Evolutionary conservation across 2,113 vertebrate genomes (phyloP).

Genomic region (Enhydra lutris): DNA sequence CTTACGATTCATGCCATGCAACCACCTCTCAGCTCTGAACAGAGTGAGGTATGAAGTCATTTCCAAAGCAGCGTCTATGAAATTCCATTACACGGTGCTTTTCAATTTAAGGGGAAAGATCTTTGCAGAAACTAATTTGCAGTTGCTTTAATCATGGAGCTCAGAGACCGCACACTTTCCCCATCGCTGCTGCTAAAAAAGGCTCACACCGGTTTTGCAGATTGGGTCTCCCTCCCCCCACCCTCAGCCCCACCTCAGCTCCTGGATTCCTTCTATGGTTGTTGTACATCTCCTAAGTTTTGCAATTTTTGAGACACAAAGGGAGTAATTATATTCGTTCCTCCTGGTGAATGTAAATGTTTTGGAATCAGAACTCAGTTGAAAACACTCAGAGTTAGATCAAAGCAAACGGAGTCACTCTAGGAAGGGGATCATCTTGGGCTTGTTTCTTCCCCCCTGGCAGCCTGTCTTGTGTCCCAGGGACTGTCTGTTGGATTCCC

Average conservation of each 20-base stretch:
- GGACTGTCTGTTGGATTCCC: neutral
- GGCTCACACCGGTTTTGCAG: slow-evolving; percentile 59
- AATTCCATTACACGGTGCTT: slow-evolving; percentile 70
- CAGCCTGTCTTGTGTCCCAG: neutral
- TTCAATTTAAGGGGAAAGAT: slow-evolving; percentile 73
- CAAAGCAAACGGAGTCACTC: neutral
- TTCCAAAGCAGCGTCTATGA: slow-evolving; percentile 57
- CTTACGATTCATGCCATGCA: slow-evolving; percentile 25
- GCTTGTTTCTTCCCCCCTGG: neutral
- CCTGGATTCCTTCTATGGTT: slow-evolving; percentile 34
- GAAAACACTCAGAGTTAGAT: neutral
- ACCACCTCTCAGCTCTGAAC: slow-evolving; percentile 38
- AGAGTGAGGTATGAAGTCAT: slow-evolving; percentile 55
- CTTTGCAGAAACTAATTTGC: slow-evolving; percentile 76
- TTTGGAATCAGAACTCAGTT: slow-evolving; percentile 30
- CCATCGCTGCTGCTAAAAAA: slow-evolving; percentile 34
- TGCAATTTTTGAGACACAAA: slow-evolving; percentile 28
- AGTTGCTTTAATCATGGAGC: slow-evolving; percentile 67
- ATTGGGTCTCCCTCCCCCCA: neutral
- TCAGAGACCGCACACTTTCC: slow-evolving; percentile 26
- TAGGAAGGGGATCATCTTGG: neutral
- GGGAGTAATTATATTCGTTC: slow-evolving; percentile 24
- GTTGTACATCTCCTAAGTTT: slow-evolving; percentile 46
- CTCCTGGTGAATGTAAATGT: slow-evolving; percentile 54
- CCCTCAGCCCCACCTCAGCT: neutral